Evolutionary conservation across 2,888 invertebrate genomes (phyloP).

Genomic region (Eupsilia transversa): DNA sequence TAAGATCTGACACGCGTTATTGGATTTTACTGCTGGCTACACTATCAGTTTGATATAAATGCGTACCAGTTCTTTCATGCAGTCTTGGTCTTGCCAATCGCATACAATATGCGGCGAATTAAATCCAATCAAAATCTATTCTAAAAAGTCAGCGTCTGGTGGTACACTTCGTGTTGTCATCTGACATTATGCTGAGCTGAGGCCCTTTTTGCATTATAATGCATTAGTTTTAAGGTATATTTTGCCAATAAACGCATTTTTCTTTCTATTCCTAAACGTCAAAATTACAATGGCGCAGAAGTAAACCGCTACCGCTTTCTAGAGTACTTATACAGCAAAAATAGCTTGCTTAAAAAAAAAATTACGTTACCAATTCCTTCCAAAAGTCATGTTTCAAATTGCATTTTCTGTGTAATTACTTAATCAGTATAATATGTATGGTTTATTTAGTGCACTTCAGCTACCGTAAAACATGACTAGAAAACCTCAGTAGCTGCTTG

Average conservation of each 20-base stretch:
- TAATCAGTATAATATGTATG: neutral
- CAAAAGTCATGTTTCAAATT: neutral
- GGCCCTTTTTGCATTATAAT: no score
- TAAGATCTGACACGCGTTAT: neutral
- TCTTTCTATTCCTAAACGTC: neutral
- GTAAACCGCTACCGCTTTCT: neutral
- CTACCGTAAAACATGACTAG: neutral
- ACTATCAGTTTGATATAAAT: neutral
- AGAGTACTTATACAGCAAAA: neutral
- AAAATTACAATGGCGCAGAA: neutral
- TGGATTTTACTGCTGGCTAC: neutral
- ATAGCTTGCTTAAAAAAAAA: no score
- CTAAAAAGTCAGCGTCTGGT: no score
- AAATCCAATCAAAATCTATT: neutral
- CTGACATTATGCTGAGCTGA: no score
- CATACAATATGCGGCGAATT: neutral
- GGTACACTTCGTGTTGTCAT: no score
- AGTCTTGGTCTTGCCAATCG: neutral
- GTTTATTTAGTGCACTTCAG: neutral
- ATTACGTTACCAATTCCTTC: neutral
- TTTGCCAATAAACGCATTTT: no score
- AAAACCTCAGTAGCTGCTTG: slow-evolving; percentile 14
- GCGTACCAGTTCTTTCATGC: neutral
- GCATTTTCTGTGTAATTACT: neutral
- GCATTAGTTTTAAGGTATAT: no score